These are phyloP conservation scores for Drosophila eugracilis DNA, from an alignment of 1,140 invertebrate species.

Conservation along the genomic window DNA sequence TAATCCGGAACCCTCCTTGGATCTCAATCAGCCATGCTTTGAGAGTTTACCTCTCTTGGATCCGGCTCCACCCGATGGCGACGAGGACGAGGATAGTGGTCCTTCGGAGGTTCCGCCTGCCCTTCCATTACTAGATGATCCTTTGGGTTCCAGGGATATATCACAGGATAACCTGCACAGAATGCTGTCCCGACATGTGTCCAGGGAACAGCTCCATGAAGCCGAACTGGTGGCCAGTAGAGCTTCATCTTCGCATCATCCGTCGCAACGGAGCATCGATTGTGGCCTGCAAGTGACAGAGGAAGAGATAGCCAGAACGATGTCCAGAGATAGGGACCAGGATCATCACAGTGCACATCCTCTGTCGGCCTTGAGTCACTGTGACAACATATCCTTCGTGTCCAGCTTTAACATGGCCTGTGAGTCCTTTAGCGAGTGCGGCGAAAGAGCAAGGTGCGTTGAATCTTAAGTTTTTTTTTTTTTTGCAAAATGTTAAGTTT, in stretches of 20 bases:
- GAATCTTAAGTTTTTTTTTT: too few relatives aligned
- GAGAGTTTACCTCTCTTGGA: constrained; percentile 44
- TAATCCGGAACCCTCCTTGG: constrained; percentile 36
- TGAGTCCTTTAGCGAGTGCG: constrained; percentile 86
- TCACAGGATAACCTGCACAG: constrained; percentile 91
- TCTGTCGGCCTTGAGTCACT: constrained; percentile 93
- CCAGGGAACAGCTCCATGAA: constrained; percentile 86
- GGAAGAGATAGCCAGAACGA: constrained; percentile 95
- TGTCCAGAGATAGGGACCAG: constrained; percentile 90
- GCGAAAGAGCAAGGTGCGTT: constrained; percentile 79
- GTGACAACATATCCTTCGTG: constrained; percentile 93
- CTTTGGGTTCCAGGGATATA: constrained; percentile 90
- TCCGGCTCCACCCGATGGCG: constrained; percentile 85
- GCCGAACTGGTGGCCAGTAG: constrained; percentile 60
- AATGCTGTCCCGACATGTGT: constrained; percentile 85
- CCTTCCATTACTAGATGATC: constrained; percentile 90
- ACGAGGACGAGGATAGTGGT: constrained; percentile 91
- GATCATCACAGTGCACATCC: constrained; percentile 90
- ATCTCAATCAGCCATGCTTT: constrained; percentile 37
- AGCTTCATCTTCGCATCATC: constrained; percentile 84
- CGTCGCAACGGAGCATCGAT: constrained; percentile 84
- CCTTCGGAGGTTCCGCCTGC: constrained; percentile 91
- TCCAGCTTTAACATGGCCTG: constrained; percentile 93
- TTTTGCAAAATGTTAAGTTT: not conserved
- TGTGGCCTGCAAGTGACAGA: constrained; percentile 93